Conservation (phyloP, 2,797 vertebrate genomes). For the Sebastes elongatus region DNA sequence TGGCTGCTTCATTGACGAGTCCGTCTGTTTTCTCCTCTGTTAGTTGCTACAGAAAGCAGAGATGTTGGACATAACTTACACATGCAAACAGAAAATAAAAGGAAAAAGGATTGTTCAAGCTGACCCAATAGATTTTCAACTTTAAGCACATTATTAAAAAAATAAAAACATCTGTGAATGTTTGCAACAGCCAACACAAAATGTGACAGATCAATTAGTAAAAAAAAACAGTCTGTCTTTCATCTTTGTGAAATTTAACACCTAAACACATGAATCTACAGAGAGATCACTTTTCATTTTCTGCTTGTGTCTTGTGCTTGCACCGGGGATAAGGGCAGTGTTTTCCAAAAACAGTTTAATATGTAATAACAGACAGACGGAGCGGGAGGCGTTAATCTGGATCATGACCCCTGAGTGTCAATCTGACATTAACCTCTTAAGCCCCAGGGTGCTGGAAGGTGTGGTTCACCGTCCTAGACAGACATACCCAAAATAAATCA, state of each 20-base stretch:
- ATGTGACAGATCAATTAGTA: conserved; percentile 8
- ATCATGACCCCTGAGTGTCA: conserved; percentile 55
- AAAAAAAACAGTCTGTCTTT: conserved; percentile 4
- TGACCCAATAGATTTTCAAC: neutral
- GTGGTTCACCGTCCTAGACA: too few relatives aligned
- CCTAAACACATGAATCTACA: conserved; percentile 42
- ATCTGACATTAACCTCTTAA: conserved; percentile 27
- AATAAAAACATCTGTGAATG: neutral
- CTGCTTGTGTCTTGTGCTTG: conserved; percentile 4
- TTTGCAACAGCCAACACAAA: conserved; percentile 2
- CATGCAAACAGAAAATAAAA: neutral
- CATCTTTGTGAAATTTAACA: conserved; percentile 1
- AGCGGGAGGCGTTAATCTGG: conserved; percentile 60
- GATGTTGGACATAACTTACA: conserved; percentile 14
- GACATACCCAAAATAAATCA: too few relatives aligned
- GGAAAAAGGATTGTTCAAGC: neutral
- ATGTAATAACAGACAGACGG: conserved; percentile 65
- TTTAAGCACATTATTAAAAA: neutral
- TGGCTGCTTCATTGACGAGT: conserved; percentile 92
- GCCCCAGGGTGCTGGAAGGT: too few relatives aligned
- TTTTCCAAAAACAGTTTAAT: conserved; percentile 62
- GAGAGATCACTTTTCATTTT: conserved; percentile 56
- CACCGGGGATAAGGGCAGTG: neutral
- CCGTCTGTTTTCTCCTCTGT: conserved; percentile 90
- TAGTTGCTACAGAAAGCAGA: conserved; percentile 85